phyloP scores from a whole-genome alignment of 2,888 invertebrate species.

The Pegoplata infirma region DNA sequence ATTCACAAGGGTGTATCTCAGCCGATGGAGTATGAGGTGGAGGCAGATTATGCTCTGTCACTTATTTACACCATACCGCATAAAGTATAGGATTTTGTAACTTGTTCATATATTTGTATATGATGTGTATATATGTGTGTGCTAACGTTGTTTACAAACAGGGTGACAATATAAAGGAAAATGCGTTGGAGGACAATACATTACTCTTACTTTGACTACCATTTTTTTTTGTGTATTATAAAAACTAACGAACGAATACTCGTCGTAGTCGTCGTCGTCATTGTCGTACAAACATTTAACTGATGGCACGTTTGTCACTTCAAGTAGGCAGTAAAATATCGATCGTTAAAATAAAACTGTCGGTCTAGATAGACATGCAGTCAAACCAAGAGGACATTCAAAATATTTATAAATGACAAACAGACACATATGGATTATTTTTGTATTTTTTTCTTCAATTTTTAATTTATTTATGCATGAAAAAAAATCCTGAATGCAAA shows the following conservation, averaged over 20 bases:
- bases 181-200: conserved; percentile 72
- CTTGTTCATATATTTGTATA: conserved; percentile 9
- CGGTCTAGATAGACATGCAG: conserved; percentile 44
- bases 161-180: conserved; percentile 58
- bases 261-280: too few relatives aligned
- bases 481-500: neutral
- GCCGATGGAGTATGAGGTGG: neutral
- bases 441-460: neutral
- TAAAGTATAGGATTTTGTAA: conserved; percentile 38
- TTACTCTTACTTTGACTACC: conserved; percentile 64
- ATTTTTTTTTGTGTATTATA: too few relatives aligned
- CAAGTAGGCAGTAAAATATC: conserved; percentile 69
- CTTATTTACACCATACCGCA: conserved; percentile 27
- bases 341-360: conserved; percentile 67
- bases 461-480: neutral
- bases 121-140: conserved; percentile 25
- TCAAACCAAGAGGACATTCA: conserved; percentile 35
- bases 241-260: neutral
- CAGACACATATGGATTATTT: conserved; percentile 10
- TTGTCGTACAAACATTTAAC: conserved; percentile 31
- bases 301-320: conserved; percentile 60
- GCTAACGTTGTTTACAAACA: conserved; percentile 20
- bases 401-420: conserved; percentile 39
- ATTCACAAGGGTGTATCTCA: conserved; percentile 1
- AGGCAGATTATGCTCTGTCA: conserved; percentile 28